A percentile compares a stretch with the other conserved stretches of the same genome.
Evolutionary conservation across 92 coral and sea anemone species (phyloP).

Genomic region (Zoanthus sansibaricus): DNA sequence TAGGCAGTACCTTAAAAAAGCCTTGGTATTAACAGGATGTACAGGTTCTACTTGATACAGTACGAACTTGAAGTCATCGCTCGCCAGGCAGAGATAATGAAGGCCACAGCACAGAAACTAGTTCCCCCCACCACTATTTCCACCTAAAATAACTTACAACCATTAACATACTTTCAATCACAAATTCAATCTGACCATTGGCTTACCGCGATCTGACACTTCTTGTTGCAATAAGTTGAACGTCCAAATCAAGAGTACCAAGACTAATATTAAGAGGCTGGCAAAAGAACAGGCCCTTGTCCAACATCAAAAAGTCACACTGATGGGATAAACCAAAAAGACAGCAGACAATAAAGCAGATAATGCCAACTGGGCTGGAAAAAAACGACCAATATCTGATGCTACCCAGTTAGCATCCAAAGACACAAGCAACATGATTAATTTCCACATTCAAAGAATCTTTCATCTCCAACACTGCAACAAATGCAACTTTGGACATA

Average conservation of each 20-base stretch:
- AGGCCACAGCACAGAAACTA: not conserved
- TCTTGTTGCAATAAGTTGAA: slow-evolving; percentile 41
- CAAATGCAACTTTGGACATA: not conserved
- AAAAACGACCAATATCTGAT: not conserved
- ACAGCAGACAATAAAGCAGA: slow-evolving; percentile 29
- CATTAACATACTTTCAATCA: not conserved
- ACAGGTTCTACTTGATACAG: not conserved
- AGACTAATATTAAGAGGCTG: not conserved
- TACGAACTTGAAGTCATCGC: slow-evolving; percentile 29
- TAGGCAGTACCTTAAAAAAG: slow-evolving; percentile 19
- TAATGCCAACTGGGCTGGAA: slow-evolving; percentile 31
- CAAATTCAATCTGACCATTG: slow-evolving; percentile 50
- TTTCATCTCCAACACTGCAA: slow-evolving; percentile 33
- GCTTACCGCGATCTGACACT: slow-evolving; percentile 47
- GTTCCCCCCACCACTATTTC: not conserved
- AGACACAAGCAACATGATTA: slow-evolving; percentile 55
- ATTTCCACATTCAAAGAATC: slow-evolving; percentile 44
- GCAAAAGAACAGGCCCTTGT: not conserved
- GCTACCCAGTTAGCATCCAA: not conserved
- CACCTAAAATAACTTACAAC: slow-evolving; percentile 11
- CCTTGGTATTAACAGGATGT: slow-evolving; percentile 28
- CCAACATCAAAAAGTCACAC: slow-evolving; percentile 21
- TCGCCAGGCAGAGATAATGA: slow-evolving; percentile 10
- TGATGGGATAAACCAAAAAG: slow-evolving; percentile 18
- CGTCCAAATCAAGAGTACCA: not conserved